A percentile compares a stretch with the other conserved stretches of the same genome.
phyloP scores from a whole-genome alignment of 2,113 vertebrate species.

The Thamnophis sirtalis region DNA sequence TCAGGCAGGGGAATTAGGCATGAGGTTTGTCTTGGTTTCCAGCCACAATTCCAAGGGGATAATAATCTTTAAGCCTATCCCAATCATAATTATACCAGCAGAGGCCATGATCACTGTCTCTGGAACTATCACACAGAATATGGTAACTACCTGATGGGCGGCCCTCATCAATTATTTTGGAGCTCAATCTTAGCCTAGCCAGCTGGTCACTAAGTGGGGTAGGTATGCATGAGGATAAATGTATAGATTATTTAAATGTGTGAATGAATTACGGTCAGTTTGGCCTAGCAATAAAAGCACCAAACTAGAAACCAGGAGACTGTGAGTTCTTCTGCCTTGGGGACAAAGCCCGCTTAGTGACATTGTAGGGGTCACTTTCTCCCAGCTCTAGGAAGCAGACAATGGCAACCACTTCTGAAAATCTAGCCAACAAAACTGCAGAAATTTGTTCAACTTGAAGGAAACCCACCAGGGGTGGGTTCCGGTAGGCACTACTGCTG shows the following conservation, averaged over 20 bases:
- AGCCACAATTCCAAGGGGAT: not conserved
- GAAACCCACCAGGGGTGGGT: no score
- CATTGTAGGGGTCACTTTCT: not conserved
- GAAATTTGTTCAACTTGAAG: not conserved
- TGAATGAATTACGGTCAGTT: not conserved
- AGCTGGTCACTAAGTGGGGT: not conserved
- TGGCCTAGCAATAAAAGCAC: not conserved
- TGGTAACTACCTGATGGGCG: not conserved
- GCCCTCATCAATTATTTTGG: not conserved
- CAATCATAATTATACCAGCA: not conserved
- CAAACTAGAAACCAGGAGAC: not conserved
- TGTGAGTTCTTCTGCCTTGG: not conserved
- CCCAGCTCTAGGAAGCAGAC: not conserved
- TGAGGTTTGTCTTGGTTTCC: not conserved
- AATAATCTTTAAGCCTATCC: not conserved
- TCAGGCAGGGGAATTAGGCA: not conserved
- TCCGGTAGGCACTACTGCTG: no score
- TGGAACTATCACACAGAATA: not conserved
- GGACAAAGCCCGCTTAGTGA: not conserved
- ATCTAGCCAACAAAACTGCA: not conserved
- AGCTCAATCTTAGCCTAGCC: not conserved
- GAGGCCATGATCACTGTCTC: not conserved
- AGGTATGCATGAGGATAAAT: not conserved
- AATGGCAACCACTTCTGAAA: not conserved
- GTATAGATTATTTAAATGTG: not conserved